These are phyloP conservation scores for Rhagonycha fulva DNA, from an alignment of 2,888 invertebrate genomes.

Conservation along the genomic window DNA sequence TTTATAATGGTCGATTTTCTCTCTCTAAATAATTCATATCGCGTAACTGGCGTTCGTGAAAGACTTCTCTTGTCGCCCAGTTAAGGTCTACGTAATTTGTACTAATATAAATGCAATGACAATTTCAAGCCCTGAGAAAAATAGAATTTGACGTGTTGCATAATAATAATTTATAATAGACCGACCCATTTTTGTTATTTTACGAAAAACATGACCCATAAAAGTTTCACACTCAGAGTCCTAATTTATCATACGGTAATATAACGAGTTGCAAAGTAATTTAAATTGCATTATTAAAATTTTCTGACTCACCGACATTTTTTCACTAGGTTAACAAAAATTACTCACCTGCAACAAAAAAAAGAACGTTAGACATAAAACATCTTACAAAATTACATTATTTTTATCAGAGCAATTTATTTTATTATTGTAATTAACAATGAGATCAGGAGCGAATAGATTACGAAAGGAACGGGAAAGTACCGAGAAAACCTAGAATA, in stretches of 20 bases:
- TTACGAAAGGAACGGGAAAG: not conserved
- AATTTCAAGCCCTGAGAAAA: slow-evolving; percentile 15
- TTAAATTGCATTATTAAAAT: slow-evolving; percentile 30
- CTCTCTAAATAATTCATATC: slow-evolving; percentile 21
- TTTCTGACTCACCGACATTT: not conserved
- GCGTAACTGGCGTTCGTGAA: slow-evolving; percentile 18
- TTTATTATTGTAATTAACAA: not conserved
- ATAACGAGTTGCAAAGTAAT: slow-evolving; percentile 25
- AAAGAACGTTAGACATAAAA: not conserved
- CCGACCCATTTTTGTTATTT: not conserved
- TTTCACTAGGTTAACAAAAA: not conserved
- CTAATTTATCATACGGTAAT: slow-evolving; percentile 17
- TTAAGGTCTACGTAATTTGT: slow-evolving; percentile 22
- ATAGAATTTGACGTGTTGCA: slow-evolving; percentile 9
- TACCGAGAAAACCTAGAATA: not conserved
- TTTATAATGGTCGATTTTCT: slow-evolving; percentile 10
- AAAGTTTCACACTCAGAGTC: slow-evolving; percentile 27
- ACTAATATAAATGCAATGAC: slow-evolving; percentile 25
- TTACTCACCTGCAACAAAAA: not conserved
- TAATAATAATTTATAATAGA: slow-evolving; percentile 18
- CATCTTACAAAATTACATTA: not conserved
- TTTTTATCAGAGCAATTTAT: not conserved
- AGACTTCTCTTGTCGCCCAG: slow-evolving; percentile 19
- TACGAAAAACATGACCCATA: slow-evolving; percentile 5
- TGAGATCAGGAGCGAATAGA: not conserved